Conservation (phyloP, 2,888 invertebrate species). For the Geophilus truncorum region DNA sequence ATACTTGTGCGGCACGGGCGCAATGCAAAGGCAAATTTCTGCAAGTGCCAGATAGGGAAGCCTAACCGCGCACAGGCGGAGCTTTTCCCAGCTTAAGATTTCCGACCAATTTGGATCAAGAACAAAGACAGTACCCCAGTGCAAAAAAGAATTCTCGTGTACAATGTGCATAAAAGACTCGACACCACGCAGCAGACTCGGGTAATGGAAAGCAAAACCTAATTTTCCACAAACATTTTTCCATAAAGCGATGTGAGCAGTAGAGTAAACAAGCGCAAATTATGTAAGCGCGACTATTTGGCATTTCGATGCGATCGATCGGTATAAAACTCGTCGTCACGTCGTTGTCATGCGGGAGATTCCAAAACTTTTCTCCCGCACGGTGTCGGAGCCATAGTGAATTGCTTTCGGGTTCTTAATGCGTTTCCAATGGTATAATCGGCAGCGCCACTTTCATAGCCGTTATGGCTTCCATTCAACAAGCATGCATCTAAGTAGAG, state of each 20-base stretch:
- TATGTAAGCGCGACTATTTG: neutral
- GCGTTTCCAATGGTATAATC: constrained; percentile 21
- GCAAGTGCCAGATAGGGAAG: neutral
- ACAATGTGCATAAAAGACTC: neutral
- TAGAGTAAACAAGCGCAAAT: neutral
- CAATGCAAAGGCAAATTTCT: neutral
- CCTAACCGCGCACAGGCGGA: neutral
- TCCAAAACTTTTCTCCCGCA: neutral
- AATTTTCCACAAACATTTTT: neutral
- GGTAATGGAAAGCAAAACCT: neutral
- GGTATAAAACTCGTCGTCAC: neutral
- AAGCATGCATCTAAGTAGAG: constrained; percentile 1
- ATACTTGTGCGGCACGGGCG: too few relatives aligned
- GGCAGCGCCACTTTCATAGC: neutral
- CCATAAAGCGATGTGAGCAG: neutral
- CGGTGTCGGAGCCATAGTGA: neutral
- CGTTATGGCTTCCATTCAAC: constrained; percentile 25
- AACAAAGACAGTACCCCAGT: neutral
- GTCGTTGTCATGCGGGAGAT: constrained; percentile 11
- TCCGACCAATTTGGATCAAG: neutral
- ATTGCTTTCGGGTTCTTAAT: constrained; percentile 21
- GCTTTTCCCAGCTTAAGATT: neutral
- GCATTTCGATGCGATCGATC: constrained; percentile 2
- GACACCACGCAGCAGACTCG: neutral
- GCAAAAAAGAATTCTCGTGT: neutral